Conservation (phyloP, 2,113 vertebrate genomes). For the Erpornis zantholeuca region DNA sequence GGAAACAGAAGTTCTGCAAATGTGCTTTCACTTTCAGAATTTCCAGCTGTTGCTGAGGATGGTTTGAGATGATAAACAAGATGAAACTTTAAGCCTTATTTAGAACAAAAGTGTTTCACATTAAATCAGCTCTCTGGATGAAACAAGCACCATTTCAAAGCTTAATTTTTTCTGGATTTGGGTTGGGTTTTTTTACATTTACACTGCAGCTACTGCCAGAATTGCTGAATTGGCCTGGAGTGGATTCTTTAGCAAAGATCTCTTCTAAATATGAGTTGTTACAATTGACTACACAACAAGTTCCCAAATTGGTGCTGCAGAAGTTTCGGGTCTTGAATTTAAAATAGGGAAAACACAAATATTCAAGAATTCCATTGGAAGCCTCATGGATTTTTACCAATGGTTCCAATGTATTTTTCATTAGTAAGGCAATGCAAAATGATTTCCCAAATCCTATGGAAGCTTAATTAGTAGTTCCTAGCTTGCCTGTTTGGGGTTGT, state of each 20-base stretch:
- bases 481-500: not conserved
- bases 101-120: not conserved
- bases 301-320: not conserved
- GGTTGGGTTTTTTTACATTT: not conserved
- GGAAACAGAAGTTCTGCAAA: constrained; percentile 8
- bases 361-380: not conserved
- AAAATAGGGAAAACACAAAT: not conserved
- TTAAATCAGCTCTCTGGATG: not conserved
- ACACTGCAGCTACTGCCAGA: not conserved
- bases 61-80: constrained; percentile 7
- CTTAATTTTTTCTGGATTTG: not conserved
- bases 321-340: not conserved
- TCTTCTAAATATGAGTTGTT: not conserved
- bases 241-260: not conserved
- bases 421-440: not conserved
- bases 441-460: not conserved
- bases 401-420: not conserved
- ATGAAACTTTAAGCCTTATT: not conserved
- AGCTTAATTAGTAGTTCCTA: not conserved
- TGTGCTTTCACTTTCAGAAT: constrained; percentile 61
- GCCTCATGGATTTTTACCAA: not conserved
- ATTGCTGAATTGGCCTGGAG: not conserved
- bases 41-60: constrained; percentile 34
- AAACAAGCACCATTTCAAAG: not conserved
- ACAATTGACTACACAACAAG: not conserved